A percentile compares a stretch with the other conserved stretches of the same genome.
Evolutionary conservation across 2,113 vertebrate genomes (phyloP).

Genomic region (Pomatorhinus ruficollis): DNA sequence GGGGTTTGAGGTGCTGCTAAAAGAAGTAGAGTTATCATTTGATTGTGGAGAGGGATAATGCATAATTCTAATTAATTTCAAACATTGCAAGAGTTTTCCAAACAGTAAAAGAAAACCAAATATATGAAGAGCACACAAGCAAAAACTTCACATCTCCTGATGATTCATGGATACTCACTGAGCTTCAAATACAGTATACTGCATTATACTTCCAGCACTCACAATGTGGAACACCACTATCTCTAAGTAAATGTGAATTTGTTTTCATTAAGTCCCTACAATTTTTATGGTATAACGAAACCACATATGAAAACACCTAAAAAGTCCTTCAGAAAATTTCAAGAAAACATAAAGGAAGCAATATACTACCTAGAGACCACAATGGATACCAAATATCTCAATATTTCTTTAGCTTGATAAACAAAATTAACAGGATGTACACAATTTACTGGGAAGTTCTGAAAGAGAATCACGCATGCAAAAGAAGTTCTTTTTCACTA

Average conservation of each 20-base stretch:
- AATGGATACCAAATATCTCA: background rate
- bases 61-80: background rate
- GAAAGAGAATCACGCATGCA: background rate
- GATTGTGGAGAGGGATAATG: fast-evolving
- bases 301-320: background rate
- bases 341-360: background rate
- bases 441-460: background rate
- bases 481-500: background rate
- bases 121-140: background rate
- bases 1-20: background rate
- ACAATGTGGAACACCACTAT: background rate
- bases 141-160: background rate
- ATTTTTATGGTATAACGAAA: background rate
- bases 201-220: background rate
- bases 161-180: background rate
- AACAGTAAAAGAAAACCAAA: background rate
- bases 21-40: background rate
- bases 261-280: background rate
- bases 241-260: background rate
- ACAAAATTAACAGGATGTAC: background rate
- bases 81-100: background rate
- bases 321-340: background rate
- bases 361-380: background rate
- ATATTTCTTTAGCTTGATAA: background rate
- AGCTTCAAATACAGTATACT: background rate